phyloP scores from a whole-genome alignment of 2,888 invertebrate species.

The Aethes cnicana region DNA sequence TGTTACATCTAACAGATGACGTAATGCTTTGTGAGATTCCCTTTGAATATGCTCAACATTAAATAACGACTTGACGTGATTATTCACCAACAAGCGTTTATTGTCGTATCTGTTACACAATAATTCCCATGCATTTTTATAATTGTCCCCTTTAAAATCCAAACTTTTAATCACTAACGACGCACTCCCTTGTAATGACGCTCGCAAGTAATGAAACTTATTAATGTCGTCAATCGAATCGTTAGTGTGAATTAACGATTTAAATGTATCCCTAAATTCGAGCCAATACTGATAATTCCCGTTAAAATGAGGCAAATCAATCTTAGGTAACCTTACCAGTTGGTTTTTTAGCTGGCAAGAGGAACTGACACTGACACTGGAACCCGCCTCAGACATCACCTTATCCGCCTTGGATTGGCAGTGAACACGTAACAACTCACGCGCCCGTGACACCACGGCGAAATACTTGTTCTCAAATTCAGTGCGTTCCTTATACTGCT shows the following conservation, averaged over 20 bases:
- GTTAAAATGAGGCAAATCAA: background rate
- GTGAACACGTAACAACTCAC: background rate
- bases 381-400: background rate
- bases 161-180: background rate
- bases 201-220: slow-evolving; percentile 8
- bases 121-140: background rate
- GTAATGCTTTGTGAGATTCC: slow-evolving; percentile 30
- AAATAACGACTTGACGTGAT: slow-evolving; percentile 37
- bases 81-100: slow-evolving; percentile 33
- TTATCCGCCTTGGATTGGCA: background rate
- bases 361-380: background rate
- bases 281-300: slow-evolving; percentile 8
- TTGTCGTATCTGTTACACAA: slow-evolving; percentile 25
- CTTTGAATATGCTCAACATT: slow-evolving; percentile 29
- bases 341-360: background rate
- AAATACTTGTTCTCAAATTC: background rate
- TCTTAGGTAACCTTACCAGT: background rate
- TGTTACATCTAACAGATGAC: slow-evolving; percentile 30
- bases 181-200: slow-evolving; percentile 1
- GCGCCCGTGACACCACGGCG: background rate
- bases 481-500: too few species aligned
- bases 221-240: slow-evolving; percentile 1
- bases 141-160: slow-evolving; percentile 1
- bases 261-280: slow-evolving; percentile 1
- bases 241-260: background rate